Percentiles rank a stretch among this genome's conserved stretches.
Evolutionary conservation across 1,140 invertebrate species (phyloP).

Genomic region (Zaprionus inermis): DNA sequence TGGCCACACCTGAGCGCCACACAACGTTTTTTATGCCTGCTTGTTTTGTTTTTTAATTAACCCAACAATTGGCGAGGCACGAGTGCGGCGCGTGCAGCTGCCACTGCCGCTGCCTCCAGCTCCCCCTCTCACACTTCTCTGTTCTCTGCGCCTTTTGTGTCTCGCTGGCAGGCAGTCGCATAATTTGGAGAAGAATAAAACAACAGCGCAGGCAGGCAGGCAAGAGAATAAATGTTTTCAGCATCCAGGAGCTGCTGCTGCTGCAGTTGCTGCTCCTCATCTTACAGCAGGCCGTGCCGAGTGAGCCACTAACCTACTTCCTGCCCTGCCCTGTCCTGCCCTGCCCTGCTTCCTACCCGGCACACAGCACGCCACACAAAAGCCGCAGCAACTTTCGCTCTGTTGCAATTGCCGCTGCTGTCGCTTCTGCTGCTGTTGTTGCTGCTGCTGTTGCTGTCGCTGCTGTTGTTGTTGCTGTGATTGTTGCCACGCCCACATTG

Average conservation of each 20-base stretch:
- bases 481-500: conserved; percentile 59
- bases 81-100: conserved; percentile 6
- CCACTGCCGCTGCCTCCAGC: background rate
- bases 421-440: no score
- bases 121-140: background rate
- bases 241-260: conserved; percentile 45
- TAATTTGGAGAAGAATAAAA: conserved; percentile 27
- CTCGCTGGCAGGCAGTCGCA: conserved; percentile 17
- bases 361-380: conserved; percentile 38
- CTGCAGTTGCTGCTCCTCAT: conserved; percentile 72
- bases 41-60: conserved; percentile 67
- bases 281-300: conserved; percentile 74
- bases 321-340: conserved; percentile 24
- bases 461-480: conserved; percentile 21
- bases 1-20: conserved; percentile 66
- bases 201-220: conserved; percentile 24
- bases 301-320: conserved; percentile 81
- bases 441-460: conserved; percentile 25
- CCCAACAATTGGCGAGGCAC: conserved; percentile 66
- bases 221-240: conserved; percentile 37
- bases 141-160: conserved; percentile 35
- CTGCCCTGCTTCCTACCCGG: background rate
- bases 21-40: conserved; percentile 42
- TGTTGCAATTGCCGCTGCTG: conserved; percentile 29
- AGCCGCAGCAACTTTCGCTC: conserved; percentile 53